Evolutionary conservation across 2,113 vertebrate species (phyloP).

Genomic region (Nesoenas mayeri): DNA sequence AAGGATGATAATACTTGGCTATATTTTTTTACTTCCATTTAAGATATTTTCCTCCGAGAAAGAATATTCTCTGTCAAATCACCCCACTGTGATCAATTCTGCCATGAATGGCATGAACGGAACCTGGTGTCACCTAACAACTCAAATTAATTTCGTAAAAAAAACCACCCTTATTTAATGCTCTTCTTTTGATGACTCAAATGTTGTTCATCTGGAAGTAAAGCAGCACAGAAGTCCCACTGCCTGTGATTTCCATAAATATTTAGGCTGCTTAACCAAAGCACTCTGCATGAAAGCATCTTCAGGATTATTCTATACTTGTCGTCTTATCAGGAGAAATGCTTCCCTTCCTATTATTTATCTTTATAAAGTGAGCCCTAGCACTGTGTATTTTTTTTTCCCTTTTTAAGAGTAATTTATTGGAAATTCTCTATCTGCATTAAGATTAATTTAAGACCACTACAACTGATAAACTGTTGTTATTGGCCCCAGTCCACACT

Average conservation of each 20-base stretch:
- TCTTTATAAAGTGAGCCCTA: neutral
- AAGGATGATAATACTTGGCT: neutral
- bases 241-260: constrained; percentile 23
- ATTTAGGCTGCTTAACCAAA: constrained; percentile 48
- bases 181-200: constrained; percentile 41
- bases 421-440: constrained; percentile 35
- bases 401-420: constrained; percentile 29
- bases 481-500: constrained; percentile 7
- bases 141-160: neutral
- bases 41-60: neutral
- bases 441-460: constrained; percentile 44
- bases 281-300: neutral
- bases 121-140: neutral
- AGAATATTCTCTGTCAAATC: neutral
- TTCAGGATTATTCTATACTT: constrained; percentile 35
- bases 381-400: neutral
- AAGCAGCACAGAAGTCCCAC: neutral
- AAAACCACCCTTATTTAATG: neutral
- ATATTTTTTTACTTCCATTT: neutral
- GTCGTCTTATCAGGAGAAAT: constrained; percentile 5
- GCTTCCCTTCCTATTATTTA: constrained; percentile 12
- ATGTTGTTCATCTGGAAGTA: constrained; percentile 8
- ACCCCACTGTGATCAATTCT: neutral
- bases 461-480: constrained; percentile 46
- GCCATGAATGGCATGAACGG: neutral